A percentile compares a stretch with the other conserved stretches of the same genome.
Evolutionary conservation across 2,888 invertebrate genomes (phyloP).

Genomic region (Zygogramma bicolorata): DNA sequence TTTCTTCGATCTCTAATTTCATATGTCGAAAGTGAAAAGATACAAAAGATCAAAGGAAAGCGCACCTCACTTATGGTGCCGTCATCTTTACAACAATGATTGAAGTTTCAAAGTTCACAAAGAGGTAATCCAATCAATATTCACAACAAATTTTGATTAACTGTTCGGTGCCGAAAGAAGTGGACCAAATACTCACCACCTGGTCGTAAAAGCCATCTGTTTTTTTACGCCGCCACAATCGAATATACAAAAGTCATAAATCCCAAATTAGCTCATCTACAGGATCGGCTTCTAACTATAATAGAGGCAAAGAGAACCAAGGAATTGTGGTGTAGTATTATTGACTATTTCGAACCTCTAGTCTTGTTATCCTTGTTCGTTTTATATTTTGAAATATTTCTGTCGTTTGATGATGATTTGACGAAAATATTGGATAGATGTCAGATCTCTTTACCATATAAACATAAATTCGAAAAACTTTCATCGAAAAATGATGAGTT

Average conservation of each 20-base stretch:
- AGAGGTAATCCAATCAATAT: not conserved
- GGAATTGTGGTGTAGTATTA: not conserved
- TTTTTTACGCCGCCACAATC: slow-evolving; percentile 26
- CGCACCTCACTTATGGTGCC: not conserved
- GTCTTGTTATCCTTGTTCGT: no score
- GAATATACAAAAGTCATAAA: slow-evolving; percentile 24
- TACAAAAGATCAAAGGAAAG: not conserved
- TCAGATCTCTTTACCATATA: no score
- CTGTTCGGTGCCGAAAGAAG: slow-evolving; percentile 21
- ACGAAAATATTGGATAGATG: no score
- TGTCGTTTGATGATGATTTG: no score
- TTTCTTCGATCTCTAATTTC: not conserved
- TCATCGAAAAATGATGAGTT: no score
- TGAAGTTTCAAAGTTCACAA: not conserved
- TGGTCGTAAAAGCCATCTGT: slow-evolving; percentile 15
- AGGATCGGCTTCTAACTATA: not conserved
- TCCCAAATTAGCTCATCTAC: slow-evolving; percentile 21
- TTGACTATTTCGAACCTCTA: no score
- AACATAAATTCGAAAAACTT: no score
- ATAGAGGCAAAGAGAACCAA: not conserved
- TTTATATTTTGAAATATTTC: no score
- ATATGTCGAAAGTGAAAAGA: not conserved
- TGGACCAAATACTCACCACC: slow-evolving; percentile 26
- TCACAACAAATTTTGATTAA: not conserved
- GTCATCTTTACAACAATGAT: not conserved